Conservation (phyloP, 1,140 invertebrate genomes). For the Drosophila tropicalis region DNA sequence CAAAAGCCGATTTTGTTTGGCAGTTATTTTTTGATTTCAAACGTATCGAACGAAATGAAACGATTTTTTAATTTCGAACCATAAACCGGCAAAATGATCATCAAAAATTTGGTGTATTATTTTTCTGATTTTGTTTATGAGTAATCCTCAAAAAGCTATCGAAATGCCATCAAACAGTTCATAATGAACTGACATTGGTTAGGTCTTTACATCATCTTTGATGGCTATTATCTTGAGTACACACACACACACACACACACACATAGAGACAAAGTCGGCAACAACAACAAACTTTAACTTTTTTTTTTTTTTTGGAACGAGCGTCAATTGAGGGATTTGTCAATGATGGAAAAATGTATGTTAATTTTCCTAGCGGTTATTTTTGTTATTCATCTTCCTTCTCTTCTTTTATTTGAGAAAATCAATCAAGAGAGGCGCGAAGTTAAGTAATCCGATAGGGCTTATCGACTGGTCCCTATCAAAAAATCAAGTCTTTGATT, state of each 20-base stretch:
- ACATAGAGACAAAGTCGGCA: background rate
- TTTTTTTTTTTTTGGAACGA: conserved; percentile 35
- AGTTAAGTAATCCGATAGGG: conserved; percentile 68
- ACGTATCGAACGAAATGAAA: conserved; percentile 31
- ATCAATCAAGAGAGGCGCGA: conserved; percentile 56
- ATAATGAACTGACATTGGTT: conserved; percentile 56
- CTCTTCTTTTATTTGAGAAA: conserved; percentile 24
- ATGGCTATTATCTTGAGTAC: conserved; percentile 37
- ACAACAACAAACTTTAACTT: conserved; percentile 38
- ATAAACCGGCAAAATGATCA: conserved; percentile 55
- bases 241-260: background rate
- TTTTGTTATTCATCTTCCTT: conserved; percentile 2
- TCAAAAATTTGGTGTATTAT: background rate
- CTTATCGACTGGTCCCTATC: conserved; percentile 39
- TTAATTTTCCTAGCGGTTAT: conserved; percentile 50
- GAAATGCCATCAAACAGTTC: conserved; percentile 44
- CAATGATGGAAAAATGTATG: conserved; percentile 42
- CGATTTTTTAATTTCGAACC: conserved; percentile 47
- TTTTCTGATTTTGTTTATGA: conserved; percentile 31
- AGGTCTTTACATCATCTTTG: conserved; percentile 40
- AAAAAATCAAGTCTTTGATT: conserved; percentile 31
- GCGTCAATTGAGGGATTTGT: conserved; percentile 45
- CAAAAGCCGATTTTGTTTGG: conserved; percentile 65
- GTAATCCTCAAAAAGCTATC: conserved; percentile 40
- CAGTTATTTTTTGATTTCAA: conserved; percentile 27